These are phyloP conservation scores for Oplegnathus fasciatus DNA, from an alignment of 2,113 vertebrate species.

Conservation along the genomic window DNA sequence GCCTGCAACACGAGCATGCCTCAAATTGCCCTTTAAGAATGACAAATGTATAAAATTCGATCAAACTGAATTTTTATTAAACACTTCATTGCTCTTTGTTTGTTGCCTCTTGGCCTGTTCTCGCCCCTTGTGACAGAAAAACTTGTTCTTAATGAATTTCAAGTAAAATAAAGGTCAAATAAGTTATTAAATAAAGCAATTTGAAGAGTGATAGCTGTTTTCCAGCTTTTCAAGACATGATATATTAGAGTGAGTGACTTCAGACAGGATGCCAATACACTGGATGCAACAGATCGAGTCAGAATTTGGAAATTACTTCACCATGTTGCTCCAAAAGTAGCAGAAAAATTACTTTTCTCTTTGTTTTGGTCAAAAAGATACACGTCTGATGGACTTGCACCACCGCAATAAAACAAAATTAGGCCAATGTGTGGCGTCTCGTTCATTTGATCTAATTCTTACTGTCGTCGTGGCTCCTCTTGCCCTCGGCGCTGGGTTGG, in stretches of 20 bases:
- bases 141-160: not conserved
- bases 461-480: constrained; percentile 93
- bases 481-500: constrained; percentile 85
- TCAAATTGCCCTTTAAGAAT: not conserved
- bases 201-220: too few species aligned
- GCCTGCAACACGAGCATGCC: not conserved
- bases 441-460: constrained; percentile 71
- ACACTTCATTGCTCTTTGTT: constrained; percentile 15
- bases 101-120: not conserved
- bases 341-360: not conserved
- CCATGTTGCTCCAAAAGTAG: not conserved
- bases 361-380: not conserved
- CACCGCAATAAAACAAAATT: not conserved
- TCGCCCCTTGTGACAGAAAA: not conserved
- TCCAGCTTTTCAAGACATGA: not conserved
- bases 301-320: not conserved
- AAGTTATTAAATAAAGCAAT: not conserved
- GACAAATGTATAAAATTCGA: not conserved
- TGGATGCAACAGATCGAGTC: not conserved
- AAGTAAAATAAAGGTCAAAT: constrained; percentile 24
- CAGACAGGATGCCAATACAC: not conserved
- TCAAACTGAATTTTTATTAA: not conserved
- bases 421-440: not conserved
- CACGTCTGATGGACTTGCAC: not conserved
- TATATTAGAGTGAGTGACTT: not conserved